Evolutionary conservation across 2,797 vertebrate genomes (phyloP).

Genomic region (Phataginus tricuspis): DNA sequence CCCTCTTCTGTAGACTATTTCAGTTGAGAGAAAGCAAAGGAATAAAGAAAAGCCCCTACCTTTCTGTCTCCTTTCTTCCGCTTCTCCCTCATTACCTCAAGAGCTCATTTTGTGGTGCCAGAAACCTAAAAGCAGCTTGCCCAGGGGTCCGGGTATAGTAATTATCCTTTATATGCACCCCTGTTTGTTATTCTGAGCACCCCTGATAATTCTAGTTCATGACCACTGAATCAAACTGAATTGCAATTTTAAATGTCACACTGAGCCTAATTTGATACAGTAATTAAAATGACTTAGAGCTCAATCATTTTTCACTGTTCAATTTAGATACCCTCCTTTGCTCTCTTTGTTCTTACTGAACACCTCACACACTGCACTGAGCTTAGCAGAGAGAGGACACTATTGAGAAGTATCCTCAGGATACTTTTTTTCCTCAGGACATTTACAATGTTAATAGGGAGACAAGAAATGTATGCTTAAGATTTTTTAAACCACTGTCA

Average conservation of each 20-base stretch:
- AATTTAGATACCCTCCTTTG: background rate
- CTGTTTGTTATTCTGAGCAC: background rate
- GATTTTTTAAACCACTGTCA: slow-evolving; percentile 32
- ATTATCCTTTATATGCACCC: slow-evolving; percentile 40
- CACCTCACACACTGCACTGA: background rate
- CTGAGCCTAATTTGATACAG: slow-evolving; percentile 59
- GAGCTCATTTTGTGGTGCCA: background rate
- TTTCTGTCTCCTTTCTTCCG: background rate
- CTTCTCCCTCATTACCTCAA: background rate
- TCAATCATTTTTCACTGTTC: slow-evolving; percentile 41
- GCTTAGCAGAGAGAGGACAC: background rate
- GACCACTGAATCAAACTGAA: slow-evolving; percentile 61
- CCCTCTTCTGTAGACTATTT: background rate
- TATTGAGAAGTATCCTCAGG: background rate
- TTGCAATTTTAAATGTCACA: slow-evolving; percentile 69
- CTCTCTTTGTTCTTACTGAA: background rate
- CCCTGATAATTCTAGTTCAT: background rate
- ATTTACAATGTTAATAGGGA: slow-evolving; percentile 59
- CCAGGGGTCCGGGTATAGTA: background rate
- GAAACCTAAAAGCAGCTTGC: background rate
- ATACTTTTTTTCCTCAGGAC: slow-evolving; percentile 48
- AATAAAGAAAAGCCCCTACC: background rate
- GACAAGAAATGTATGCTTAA: slow-evolving; percentile 30
- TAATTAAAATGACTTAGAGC: slow-evolving; percentile 74
- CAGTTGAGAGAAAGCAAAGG: background rate